Evolutionary conservation across 2,113 vertebrate genomes (phyloP), one percentile per base, ranked within the genome.

Genomic region (Phaetusa simplex): DNA sequence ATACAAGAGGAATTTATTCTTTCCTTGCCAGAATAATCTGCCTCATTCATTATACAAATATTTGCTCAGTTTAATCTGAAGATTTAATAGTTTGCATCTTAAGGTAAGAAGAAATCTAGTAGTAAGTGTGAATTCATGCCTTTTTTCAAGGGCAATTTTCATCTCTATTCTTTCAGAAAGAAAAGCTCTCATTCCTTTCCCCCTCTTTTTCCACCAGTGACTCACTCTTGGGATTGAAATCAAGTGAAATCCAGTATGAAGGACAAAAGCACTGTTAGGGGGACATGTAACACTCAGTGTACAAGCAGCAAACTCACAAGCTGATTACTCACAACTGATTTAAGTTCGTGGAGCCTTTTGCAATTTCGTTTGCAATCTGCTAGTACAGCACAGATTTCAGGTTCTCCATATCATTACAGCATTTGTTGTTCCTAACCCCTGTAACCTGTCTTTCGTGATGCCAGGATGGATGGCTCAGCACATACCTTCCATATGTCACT

Each of bases 21-120:
- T 85, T 88, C 23, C 9, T 92, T 76, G 49, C 36, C 14, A 50
- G 53, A 90, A 70, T 70, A 83, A 65, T 76, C 67, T 83, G n/a
- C 67, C 32, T 73, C 9, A 5, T 82, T 88, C 23, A 21, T 72
- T 90, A 38, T 77, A 94, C 55, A 80, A 79, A 65, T 79, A 47
- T 86, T 94, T 94, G 45, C 40, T 95, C 29, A 32, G 12, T 86
- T 82, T 93, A 88, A 74, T 88, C 79, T 86, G 50, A 88, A 86
- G 50, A 58, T 0, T 80, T 69, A 85, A 62, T 70, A 49, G 16
- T 82, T 94, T 55, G 11, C 42, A 11, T 70, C 23, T 72, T 61
- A 89, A 65, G 6, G 16, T 70, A 50, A 84, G 58, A 93, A 87
- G 42, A 87, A 84, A 76, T 72, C 34, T 84, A 58, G 17, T 22